Evolutionary conservation across 1,140 invertebrate genomes (phyloP).

Genomic region (Drosophila mayri): DNA sequence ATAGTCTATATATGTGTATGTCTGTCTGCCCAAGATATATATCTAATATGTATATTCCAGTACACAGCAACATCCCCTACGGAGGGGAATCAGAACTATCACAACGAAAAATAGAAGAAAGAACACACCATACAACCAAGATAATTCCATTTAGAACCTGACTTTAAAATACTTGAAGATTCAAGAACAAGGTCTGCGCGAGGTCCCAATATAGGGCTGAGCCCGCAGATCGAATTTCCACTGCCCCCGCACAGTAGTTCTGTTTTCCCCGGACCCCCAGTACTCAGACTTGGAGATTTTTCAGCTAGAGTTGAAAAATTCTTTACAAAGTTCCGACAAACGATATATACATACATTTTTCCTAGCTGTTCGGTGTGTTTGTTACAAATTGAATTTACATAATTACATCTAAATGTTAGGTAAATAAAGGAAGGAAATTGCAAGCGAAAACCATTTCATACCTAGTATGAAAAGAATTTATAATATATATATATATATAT

Average conservation of each 20-base stretch:
- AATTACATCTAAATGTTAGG: constrained; percentile 34
- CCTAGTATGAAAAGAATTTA: constrained; percentile 57
- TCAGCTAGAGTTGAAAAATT: constrained; percentile 60
- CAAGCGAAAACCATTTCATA: constrained; percentile 54
- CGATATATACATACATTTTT: constrained; percentile 17
- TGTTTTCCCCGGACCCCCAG: constrained; percentile 1
- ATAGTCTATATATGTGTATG: constrained; percentile 31
- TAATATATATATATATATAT: constrained; percentile 16
- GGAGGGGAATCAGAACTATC: constrained; percentile 22
- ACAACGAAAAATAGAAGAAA: constrained; percentile 19
- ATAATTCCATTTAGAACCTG: constrained; percentile 42
- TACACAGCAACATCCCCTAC: constrained; percentile 20
- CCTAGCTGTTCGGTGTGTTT: constrained; percentile 59
- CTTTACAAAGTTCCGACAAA: constrained; percentile 45
- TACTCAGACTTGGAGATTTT: constrained; percentile 59
- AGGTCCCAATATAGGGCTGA: neutral
- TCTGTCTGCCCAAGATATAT: constrained; percentile 66
- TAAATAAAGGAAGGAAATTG: constrained; percentile 19
- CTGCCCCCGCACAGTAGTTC: constrained; percentile 53
- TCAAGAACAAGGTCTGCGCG: constrained; percentile 4
- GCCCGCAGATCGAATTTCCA: constrained; percentile 30
- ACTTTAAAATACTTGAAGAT: constrained; percentile 27
- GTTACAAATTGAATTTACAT: constrained; percentile 64
- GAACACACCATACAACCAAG: constrained; percentile 1
- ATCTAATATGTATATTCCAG: constrained; percentile 50